phyloP scores from a whole-genome alignment of 2,888 invertebrate species.

The Dolichomitus sp. region DNA sequence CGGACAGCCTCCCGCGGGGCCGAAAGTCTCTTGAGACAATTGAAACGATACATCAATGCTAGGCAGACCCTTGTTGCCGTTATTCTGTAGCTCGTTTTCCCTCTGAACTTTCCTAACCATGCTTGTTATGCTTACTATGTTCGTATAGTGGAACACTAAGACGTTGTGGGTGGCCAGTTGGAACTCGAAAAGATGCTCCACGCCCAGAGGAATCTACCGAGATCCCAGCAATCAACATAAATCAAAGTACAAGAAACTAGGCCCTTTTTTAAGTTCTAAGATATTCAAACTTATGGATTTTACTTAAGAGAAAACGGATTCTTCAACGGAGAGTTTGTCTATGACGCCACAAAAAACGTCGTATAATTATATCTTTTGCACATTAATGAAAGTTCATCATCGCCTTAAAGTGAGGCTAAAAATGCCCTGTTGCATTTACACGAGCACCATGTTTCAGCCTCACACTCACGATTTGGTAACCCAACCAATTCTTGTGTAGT shows the following conservation, averaged over 20 bases:
- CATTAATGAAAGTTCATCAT: too few species aligned
- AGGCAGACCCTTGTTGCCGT: slow-evolving; percentile 8
- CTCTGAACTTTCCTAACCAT: not conserved
- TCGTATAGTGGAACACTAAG: not conserved
- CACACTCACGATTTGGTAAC: too few species aligned
- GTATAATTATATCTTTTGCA: too few species aligned
- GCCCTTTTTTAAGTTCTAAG: too few species aligned
- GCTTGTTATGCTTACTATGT: not conserved
- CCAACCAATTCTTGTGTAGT: too few species aligned
- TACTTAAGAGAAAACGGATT: too few species aligned
- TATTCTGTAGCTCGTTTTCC: slow-evolving; percentile 21
- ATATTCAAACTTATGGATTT: too few species aligned
- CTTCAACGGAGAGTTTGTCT: too few species aligned
- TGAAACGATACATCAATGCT: slow-evolving; percentile 73
- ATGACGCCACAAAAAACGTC: too few species aligned
- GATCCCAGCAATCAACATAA: slow-evolving; percentile 51
- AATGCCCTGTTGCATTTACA: too few species aligned
- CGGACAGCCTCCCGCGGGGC: slow-evolving; percentile 54
- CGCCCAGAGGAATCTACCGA: not conserved
- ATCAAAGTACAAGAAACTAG: slow-evolving; percentile 60
- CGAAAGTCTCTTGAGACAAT: slow-evolving; percentile 71
- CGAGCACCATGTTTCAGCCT: too few species aligned
- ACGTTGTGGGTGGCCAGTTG: not conserved
- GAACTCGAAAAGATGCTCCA: not conserved
- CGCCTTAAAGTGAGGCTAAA: too few species aligned